Base-by-base conservation (phyloP, 1,140 invertebrate genomes). In the Drosophila repletoides region DNA sequence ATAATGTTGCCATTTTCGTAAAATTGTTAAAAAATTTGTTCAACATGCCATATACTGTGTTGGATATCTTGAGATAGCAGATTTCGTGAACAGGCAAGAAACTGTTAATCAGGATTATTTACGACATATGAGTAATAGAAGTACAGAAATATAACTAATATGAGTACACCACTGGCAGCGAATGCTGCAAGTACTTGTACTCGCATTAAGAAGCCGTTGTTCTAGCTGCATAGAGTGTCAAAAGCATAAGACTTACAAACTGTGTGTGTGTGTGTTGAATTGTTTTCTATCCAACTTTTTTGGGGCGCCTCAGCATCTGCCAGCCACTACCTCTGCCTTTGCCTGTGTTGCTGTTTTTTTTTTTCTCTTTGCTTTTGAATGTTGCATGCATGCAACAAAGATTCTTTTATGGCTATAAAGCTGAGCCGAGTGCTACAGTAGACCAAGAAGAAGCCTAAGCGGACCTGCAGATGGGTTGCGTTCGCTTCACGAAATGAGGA, bases 251-350 rank as follows among this genome's bases (percentile, higher is more conserved):
- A 36, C 26, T 34, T 17, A 46, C 28, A 34, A 60, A 76, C 53
- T 63, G 46, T 76, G 61, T 51, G 12, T 21, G 58, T 63, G 52
- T 79, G 59, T 56, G 55, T 41, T 46, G 59, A 73, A 64, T 77
- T 72, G 74, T 77, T 73, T 69, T 73, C 58, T 61, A 45, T 52
- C n/a, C n/a, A n/a, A n/a, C n/a, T n/a, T n/a, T n/a, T n/a, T n/a
- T n/a, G n/a, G n/a, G n/a, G n/a, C n/a, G n/a, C n/a, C n/a, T n/a
- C n/a, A n/a, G n/a, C n/a, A n/a, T n/a, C n/a, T n/a, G n/a, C n/a
- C n/a, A n/a, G n/a, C n/a, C n/a, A n/a, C n/a, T n/a, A n/a, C n/a
- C n/a, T n/a, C n/a, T n/a, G n/a, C n/a, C n/a, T n/a, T 34, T 49
- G 17, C 46, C 15, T 48, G 28, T 14, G n/a, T n/a, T n/a, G n/a